phyloP scores from a whole-genome alignment of 2,797 vertebrate genomes.

The Manis javanica region DNA sequence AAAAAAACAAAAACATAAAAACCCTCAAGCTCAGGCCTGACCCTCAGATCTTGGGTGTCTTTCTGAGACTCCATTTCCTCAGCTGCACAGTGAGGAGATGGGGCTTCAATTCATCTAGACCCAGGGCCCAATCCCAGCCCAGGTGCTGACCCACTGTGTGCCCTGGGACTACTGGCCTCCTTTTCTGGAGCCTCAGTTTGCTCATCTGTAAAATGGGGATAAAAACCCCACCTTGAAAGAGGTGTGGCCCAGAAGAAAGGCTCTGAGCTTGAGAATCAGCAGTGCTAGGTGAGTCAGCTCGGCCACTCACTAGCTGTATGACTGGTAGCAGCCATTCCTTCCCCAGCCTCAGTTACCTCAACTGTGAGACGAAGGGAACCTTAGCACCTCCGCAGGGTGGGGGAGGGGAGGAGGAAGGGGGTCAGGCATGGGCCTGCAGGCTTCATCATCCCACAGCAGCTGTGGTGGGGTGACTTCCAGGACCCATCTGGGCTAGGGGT shows the following conservation, averaged over 20 bases:
- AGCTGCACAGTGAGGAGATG: background rate
- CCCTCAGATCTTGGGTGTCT: background rate
- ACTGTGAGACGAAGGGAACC: background rate
- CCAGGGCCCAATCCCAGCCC: background rate
- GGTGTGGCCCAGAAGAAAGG: background rate
- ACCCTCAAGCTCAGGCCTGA: background rate
- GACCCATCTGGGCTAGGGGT: background rate
- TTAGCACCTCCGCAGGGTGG: background rate
- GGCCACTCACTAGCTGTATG: too few relatives aligned
- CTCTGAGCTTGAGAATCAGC: background rate
- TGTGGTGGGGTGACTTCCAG: background rate
- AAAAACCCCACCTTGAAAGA: background rate
- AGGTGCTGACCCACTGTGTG: background rate
- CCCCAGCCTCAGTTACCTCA: background rate
- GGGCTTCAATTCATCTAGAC: background rate
- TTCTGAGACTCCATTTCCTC: background rate
- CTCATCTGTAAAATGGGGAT: background rate
- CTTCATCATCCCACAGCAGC: too few relatives aligned
- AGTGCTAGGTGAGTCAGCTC: background rate
- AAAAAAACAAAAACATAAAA: background rate
- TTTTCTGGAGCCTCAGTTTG: background rate
- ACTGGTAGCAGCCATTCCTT: background rate
- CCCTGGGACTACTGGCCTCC: background rate
- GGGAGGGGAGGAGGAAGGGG: background rate
- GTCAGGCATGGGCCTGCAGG: background rate